Conservation (phyloP, 2,888 invertebrate species). For the Pteria penguin region DNA sequence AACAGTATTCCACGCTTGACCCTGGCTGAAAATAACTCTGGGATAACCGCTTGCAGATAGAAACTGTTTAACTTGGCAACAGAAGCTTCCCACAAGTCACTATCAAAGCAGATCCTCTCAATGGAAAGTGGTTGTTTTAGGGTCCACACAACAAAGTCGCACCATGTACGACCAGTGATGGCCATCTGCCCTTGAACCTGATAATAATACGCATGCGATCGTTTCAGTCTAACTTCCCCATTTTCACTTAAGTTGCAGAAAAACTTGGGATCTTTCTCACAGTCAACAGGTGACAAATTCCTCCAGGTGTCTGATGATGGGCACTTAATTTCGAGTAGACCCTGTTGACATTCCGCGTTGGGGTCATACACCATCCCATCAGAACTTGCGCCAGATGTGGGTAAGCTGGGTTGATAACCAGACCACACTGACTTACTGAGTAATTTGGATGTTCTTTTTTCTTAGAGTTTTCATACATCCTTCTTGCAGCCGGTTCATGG, state of each 20-base stretch:
- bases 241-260: background rate
- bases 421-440: slow-evolving; percentile 9
- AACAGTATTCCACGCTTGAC: no score
- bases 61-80: no score
- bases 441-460: no score
- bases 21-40: no score
- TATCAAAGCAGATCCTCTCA: background rate
- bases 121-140: background rate
- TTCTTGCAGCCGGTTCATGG: slow-evolving; percentile 30
- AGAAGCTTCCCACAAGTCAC: no score
- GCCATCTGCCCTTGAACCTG: slow-evolving; percentile 12
- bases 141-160: slow-evolving; percentile 8
- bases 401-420: slow-evolving; percentile 21
- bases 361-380: slow-evolving; percentile 19
- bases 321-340: slow-evolving; percentile 42
- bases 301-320: slow-evolving; percentile 10
- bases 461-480: background rate
- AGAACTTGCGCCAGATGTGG: slow-evolving; percentile 32
- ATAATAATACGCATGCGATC: slow-evolving; percentile 12
- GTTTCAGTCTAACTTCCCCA: slow-evolving; percentile 1
- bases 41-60: no score
- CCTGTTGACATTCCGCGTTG: background rate
- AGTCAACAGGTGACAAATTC: background rate
- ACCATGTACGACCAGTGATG: background rate
- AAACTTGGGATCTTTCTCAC: slow-evolving; percentile 8